Percentiles rank a stretch among this genome's conserved stretches.
Evolutionary conservation across 2,888 invertebrate species (phyloP).

Genomic region (Dolichopus griseipennis): DNA sequence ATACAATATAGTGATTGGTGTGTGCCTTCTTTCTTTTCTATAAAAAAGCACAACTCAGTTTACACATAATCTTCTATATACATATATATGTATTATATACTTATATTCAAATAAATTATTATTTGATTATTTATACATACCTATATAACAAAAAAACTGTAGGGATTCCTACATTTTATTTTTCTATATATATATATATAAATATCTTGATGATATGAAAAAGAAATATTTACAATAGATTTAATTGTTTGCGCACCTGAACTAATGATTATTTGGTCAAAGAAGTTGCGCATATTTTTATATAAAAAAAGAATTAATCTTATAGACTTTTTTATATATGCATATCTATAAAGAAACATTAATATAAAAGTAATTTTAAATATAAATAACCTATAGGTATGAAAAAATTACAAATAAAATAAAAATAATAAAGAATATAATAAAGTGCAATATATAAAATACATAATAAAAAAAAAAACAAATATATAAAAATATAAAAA

Average conservation of each 20-base stretch:
- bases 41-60: neutral
- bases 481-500: too few relatives aligned
- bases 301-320: neutral
- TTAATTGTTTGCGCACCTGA: conserved; percentile 11
- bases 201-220: conserved; percentile 1
- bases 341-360: neutral
- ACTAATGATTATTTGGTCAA: conserved; percentile 11
- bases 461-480: too few relatives aligned
- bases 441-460: too few relatives aligned
- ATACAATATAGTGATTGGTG: neutral
- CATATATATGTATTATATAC: too few relatives aligned
- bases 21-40: neutral
- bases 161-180: neutral
- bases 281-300: neutral
- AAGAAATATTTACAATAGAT: conserved; percentile 10
- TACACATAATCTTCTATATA: too few relatives aligned
- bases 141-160: neutral
- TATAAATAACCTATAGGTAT: too few relatives aligned
- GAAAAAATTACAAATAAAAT: too few relatives aligned
- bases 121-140: too few relatives aligned
- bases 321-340: neutral
- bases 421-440: too few relatives aligned
- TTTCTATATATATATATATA: neutral
- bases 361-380: too few relatives aligned
- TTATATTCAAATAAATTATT: too few relatives aligned